Percentiles rank a stretch among this genome's conserved stretches.
phyloP scores from a whole-genome alignment of 2,888 invertebrate species.

The Mellilla xanthometata region DNA sequence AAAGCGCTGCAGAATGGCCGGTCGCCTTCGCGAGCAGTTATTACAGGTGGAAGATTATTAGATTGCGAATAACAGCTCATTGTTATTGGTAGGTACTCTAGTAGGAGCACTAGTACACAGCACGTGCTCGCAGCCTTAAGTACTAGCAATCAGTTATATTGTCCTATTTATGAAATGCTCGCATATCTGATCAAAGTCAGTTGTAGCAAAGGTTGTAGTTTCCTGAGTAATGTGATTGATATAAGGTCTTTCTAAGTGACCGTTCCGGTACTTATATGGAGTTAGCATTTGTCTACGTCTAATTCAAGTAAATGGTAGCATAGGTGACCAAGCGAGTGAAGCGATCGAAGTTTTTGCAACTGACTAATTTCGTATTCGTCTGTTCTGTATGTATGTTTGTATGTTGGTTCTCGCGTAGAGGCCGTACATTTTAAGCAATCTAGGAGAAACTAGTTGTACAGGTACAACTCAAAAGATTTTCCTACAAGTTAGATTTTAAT shows the following conservation, averaged over 20 bases:
- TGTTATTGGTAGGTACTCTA: constrained; percentile 42
- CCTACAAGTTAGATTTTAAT: no score
- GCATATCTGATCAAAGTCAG: constrained; percentile 24
- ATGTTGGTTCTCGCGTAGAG: no score
- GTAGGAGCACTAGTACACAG: constrained; percentile 26
- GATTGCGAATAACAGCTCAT: constrained; percentile 63
- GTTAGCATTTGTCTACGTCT: not conserved
- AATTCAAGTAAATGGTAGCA: not conserved
- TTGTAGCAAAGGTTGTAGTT: constrained; percentile 6
- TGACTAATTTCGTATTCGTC: no score
- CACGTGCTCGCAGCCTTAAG: constrained; percentile 36
- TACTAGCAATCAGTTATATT: not conserved
- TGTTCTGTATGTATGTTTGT: no score
- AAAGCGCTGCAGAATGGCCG: constrained; percentile 57
- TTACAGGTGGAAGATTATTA: constrained; percentile 65
- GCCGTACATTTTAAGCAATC: no score
- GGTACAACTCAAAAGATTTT: no score
- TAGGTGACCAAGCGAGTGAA: no score
- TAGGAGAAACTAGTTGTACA: no score
- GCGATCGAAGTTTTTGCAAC: no score
- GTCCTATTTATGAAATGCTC: constrained; percentile 6
- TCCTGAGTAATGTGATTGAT: constrained; percentile 14
- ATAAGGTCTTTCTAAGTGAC: constrained; percentile 4
- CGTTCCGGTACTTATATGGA: constrained; percentile 13
- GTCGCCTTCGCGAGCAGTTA: constrained; percentile 61